phyloP scores from a whole-genome alignment of 35 echinoderm and acorn worm species.

The Apostichopus californicus region DNA sequence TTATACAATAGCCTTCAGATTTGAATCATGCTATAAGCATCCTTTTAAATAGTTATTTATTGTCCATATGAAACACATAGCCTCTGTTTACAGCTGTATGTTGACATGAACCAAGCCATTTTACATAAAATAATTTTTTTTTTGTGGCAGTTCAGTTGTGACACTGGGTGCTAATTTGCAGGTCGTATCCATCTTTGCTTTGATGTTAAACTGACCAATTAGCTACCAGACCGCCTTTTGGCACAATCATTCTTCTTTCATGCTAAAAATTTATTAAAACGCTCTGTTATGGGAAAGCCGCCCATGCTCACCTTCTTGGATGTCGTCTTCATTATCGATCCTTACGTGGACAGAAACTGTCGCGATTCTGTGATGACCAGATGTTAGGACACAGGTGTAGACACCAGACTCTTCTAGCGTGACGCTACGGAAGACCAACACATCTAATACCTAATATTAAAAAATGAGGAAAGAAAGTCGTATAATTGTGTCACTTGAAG shows the following conservation, averaged over 20 bases:
- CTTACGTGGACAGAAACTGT: constrained; percentile 41
- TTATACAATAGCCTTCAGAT: no score
- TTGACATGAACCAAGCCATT: no score
- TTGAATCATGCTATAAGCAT: no score
- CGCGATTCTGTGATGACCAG: not conserved
- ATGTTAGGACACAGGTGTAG: constrained; percentile 65
- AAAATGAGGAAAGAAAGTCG: not conserved
- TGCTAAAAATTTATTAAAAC: not conserved
- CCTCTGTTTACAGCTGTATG: no score
- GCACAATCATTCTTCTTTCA: not conserved
- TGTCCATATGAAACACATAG: no score
- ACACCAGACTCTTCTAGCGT: constrained; percentile 34
- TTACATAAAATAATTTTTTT: not conserved
- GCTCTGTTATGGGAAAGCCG: no score
- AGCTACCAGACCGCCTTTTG: not conserved
- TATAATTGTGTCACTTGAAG: no score
- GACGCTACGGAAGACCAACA: constrained; percentile 55
- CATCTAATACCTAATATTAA: not conserved
- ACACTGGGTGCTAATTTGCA: no score
- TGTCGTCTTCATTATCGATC: not conserved
- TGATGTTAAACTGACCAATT: not conserved
- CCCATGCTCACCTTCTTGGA: constrained; percentile 42
- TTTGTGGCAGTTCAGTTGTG: not conserved
- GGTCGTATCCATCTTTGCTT: not conserved
- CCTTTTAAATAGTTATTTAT: no score